Evolutionary conservation across 2,113 vertebrate species (phyloP).

Genomic region (Platichthys flesus): DNA sequence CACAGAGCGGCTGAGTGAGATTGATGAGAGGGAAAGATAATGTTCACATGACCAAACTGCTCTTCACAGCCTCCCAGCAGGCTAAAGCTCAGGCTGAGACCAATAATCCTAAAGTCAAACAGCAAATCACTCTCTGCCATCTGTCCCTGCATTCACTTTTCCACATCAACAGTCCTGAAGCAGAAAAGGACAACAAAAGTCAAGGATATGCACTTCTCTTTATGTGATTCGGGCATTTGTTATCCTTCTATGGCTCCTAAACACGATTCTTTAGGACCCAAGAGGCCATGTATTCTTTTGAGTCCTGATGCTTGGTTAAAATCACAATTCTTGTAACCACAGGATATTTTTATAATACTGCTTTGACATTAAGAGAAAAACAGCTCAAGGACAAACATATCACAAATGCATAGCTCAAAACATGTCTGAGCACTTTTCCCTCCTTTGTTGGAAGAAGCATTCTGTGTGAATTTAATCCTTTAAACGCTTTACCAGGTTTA

Average conservation of each 20-base stretch:
- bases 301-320: not conserved
- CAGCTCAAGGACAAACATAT: not conserved
- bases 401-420: not conserved
- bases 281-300: not conserved
- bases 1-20: constrained; percentile 6
- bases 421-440: not conserved
- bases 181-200: not conserved
- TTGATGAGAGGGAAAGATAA: constrained; percentile 19
- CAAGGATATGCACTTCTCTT: not conserved
- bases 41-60: constrained; percentile 34
- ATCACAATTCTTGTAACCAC: not conserved
- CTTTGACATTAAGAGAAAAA: too few species aligned
- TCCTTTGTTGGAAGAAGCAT: too few species aligned
- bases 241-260: not conserved
- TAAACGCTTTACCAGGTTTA: not conserved
- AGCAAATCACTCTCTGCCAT: constrained; percentile 17
- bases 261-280: not conserved
- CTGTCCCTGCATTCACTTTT: constrained; percentile 19
- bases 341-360: not conserved
- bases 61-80: constrained; percentile 26
- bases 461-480: not conserved
- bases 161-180: not conserved
- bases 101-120: constrained; percentile 43
- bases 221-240: not conserved
- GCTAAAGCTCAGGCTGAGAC: constrained; percentile 31